Percentiles rank a stretch among this genome's conserved stretches.
These are phyloP conservation scores for Amblyjoppa proteus DNA, from an alignment of 2,888 invertebrate genomes.

Conservation along the genomic window DNA sequence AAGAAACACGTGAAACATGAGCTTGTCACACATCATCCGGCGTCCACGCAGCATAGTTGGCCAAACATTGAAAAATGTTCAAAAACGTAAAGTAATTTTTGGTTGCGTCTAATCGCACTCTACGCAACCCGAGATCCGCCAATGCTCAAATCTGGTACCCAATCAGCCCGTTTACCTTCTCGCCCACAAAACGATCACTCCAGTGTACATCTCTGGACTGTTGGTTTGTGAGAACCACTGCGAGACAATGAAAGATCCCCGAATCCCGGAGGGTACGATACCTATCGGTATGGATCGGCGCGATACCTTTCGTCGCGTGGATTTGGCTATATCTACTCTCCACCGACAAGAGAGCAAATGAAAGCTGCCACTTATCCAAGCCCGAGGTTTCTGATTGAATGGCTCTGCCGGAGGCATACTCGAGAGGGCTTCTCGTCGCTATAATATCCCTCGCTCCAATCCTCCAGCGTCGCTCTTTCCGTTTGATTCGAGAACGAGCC, in stretches of 20 bases:
- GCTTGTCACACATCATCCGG: too few species aligned
- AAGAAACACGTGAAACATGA: too few species aligned
- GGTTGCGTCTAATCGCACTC: too few species aligned
- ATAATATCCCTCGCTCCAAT: slow-evolving; percentile 48
- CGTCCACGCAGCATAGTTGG: too few species aligned
- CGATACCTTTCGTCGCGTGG: slow-evolving; percentile 55
- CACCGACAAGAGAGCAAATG: slow-evolving; percentile 74
- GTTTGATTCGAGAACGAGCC: slow-evolving; percentile 70
- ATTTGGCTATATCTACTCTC: slow-evolving; percentile 66
- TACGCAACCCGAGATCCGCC: neutral
- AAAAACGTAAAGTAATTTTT: neutral
- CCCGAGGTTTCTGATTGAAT: slow-evolving; percentile 83
- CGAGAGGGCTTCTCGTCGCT: slow-evolving; percentile 70
- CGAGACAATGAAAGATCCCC: slow-evolving; percentile 40
- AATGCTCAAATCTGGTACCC: neutral
- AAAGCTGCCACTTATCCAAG: slow-evolving; percentile 82
- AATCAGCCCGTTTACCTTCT: neutral
- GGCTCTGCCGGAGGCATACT: slow-evolving; percentile 82
- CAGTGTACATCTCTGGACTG: slow-evolving; percentile 46
- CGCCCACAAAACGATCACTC: neutral
- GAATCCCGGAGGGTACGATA: slow-evolving; percentile 44
- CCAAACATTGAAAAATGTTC: too few species aligned
- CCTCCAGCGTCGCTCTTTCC: slow-evolving; percentile 62
- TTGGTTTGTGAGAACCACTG: slow-evolving; percentile 56
- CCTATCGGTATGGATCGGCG: slow-evolving; percentile 74